Evolutionary conservation across 2,113 vertebrate species (phyloP).

Genomic region (Phaetusa simplex): DNA sequence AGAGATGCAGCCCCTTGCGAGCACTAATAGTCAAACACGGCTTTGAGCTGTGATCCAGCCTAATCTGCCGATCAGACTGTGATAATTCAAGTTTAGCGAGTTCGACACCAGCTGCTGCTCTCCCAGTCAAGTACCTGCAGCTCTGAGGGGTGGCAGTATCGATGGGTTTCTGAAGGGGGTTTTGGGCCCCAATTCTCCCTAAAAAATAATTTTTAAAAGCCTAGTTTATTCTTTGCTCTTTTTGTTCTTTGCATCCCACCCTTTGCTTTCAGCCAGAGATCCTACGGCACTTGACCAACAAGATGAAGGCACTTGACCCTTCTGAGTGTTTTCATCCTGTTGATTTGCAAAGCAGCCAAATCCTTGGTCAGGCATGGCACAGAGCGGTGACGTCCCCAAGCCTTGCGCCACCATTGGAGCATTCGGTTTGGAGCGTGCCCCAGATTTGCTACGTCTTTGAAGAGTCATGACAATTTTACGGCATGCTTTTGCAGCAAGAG

Average conservation of each 20-base stretch:
- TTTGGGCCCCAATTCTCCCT: not conserved
- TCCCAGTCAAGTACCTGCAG: not conserved
- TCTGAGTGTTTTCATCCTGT: slow-evolving; percentile 12
- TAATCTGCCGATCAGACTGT: not conserved
- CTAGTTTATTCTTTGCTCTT: not conserved
- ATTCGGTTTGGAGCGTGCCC: accelerated
- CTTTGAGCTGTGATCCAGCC: not conserved
- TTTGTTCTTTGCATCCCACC: not conserved
- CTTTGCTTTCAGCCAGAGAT: not conserved
- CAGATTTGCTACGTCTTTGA: not conserved
- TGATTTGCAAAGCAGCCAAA: not conserved
- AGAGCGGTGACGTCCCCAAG: not conserved
- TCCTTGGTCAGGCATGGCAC: accelerated
- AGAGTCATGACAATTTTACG: not conserved
- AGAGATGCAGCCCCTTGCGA: not conserved
- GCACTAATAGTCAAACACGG: not conserved
- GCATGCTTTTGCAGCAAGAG: not conserved
- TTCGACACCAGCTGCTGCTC: not conserved
- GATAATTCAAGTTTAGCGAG: not conserved
- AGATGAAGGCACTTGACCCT: slow-evolving; percentile 29
- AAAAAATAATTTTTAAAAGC: not conserved
- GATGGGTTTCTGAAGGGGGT: not conserved
- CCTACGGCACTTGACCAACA: not conserved
- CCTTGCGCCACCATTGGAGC: not conserved
- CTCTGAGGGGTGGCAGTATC: not conserved